A percentile compares a stretch with the other conserved stretches of the same genome.
phyloP scores from a whole-genome alignment of 2,113 vertebrate genomes.

The Callipepla californica region DNA sequence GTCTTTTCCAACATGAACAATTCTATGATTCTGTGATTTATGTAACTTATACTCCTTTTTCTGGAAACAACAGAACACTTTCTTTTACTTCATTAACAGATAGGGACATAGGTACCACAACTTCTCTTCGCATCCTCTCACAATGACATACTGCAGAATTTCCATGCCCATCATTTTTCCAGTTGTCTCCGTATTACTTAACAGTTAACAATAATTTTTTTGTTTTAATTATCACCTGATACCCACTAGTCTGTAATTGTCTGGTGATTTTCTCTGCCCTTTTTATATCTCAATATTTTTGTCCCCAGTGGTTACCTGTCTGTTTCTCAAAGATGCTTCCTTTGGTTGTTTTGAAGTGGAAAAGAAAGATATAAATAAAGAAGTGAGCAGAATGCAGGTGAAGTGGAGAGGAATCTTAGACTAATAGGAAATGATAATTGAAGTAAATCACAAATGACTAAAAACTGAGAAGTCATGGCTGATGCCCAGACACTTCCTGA shows the following conservation, averaged over 20 bases:
- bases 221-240: background rate
- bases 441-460: fast-evolving
- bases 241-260: background rate
- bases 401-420: background rate
- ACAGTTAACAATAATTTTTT: background rate
- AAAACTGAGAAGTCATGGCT: background rate
- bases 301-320: fast-evolving
- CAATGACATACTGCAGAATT: background rate
- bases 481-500: background rate
- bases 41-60: background rate
- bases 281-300: background rate
- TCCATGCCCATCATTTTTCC: fast-evolving
- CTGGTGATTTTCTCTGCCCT: background rate
- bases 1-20: too few species aligned
- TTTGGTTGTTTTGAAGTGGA: background rate
- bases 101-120: background rate
- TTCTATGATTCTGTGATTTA: too few species aligned
- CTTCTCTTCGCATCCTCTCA: background rate
- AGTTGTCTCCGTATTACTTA: background rate
- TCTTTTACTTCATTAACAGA: background rate
- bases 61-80: background rate
- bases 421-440: background rate
- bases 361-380: background rate
- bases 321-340: fast-evolving
- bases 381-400: background rate